These are phyloP conservation scores for Poeciliopsis turneri DNA, from an alignment of 2,797 vertebrate species.

Conservation along the genomic window DNA sequence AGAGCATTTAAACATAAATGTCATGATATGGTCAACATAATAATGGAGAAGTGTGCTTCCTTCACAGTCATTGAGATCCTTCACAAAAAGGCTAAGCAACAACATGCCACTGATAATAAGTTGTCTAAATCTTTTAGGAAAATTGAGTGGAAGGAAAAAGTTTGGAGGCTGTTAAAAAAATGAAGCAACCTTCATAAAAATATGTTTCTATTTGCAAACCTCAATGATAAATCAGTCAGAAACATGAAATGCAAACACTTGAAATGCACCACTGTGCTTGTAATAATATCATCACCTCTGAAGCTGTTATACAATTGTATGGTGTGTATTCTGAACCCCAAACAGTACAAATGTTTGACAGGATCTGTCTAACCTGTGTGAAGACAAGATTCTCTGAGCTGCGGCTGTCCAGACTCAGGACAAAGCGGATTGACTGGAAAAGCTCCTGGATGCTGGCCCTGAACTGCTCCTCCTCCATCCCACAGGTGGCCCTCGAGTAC, in stretches of 20 bases:
- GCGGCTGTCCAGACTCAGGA: conserved; percentile 96
- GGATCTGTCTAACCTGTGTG: conserved; percentile 88
- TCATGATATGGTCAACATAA: not conserved
- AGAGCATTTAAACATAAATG: not conserved
- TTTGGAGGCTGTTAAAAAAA: too few species aligned
- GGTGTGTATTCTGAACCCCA: not conserved
- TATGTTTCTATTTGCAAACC: not conserved
- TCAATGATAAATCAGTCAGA: not conserved
- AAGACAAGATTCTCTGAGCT: conserved; percentile 98
- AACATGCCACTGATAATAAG: not conserved
- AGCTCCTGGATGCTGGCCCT: conserved; percentile 96
- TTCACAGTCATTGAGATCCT: not conserved
- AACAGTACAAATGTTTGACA: not conserved
- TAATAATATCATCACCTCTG: not conserved
- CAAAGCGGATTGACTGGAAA: conserved; percentile 98
- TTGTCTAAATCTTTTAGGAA: not conserved
- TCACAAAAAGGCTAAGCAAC: not conserved
- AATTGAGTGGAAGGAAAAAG: not conserved
- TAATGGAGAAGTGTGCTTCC: not conserved
- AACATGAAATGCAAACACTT: not conserved
- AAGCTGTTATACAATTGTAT: not conserved
- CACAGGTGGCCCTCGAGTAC: conserved; percentile 96
- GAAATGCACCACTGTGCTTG: not conserved
- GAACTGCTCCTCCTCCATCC: conserved; percentile 98
- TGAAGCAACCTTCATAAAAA: too few species aligned